phyloP scores from a whole-genome alignment of 2,888 invertebrate genomes.

The Siphonodentalium dalli region DNA sequence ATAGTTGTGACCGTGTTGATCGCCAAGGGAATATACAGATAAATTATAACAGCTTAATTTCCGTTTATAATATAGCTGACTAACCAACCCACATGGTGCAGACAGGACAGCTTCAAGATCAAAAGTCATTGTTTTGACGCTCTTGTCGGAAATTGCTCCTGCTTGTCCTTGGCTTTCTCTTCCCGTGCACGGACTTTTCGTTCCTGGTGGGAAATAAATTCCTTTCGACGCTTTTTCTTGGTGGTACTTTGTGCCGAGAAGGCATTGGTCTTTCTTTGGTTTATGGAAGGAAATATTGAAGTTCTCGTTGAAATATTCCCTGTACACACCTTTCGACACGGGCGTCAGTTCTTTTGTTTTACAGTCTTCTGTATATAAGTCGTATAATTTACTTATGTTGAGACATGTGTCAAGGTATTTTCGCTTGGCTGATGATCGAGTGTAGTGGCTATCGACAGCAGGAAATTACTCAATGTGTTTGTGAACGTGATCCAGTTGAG shows the following conservation, averaged over 20 bases:
- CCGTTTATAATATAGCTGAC: too few relatives aligned
- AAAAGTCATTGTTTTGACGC: too few relatives aligned
- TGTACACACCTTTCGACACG: slow-evolving; percentile 3
- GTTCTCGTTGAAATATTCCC: slow-evolving; percentile 3
- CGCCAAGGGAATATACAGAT: too few relatives aligned
- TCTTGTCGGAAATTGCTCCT: too few relatives aligned
- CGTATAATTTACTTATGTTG: slow-evolving; percentile 4
- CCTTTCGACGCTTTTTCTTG: too few relatives aligned
- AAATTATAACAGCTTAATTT: too few relatives aligned
- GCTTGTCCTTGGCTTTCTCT: too few relatives aligned
- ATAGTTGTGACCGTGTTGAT: too few relatives aligned
- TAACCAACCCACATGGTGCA: too few relatives aligned
- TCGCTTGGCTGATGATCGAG: slow-evolving; percentile 1
- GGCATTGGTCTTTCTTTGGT: slow-evolving; percentile 11
- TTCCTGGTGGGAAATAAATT: too few relatives aligned
- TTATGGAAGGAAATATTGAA: slow-evolving; percentile 8
- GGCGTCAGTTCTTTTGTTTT: neutral
- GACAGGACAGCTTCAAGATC: too few relatives aligned
- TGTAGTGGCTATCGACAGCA: slow-evolving; percentile 7
- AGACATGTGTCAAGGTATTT: slow-evolving; percentile 11
- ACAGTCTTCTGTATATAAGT: slow-evolving; percentile 5
- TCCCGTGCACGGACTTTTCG: too few relatives aligned
- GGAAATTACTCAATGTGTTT: slow-evolving; percentile 13
- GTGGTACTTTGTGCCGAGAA: neutral
- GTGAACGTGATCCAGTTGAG: slow-evolving; percentile 2